A percentile compares a stretch with the other conserved stretches of the same genome.
These are phyloP conservation scores for Cettia cetti DNA, from an alignment of 2,113 vertebrate genomes.

Conservation along the genomic window DNA sequence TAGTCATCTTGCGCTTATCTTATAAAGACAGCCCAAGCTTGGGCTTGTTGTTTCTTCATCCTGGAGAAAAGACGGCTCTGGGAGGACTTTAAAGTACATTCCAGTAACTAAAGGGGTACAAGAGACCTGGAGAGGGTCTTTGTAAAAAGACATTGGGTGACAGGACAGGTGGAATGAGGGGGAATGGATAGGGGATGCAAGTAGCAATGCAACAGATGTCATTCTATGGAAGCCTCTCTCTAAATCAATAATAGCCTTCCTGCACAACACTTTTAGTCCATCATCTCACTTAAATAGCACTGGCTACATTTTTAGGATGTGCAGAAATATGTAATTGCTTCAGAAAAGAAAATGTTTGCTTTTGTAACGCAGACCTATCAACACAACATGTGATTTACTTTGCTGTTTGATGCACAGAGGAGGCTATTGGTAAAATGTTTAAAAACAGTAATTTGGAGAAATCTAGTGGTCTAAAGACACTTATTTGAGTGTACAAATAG, in stretches of 20 bases:
- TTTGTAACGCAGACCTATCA: background rate
- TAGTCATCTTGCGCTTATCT: background rate
- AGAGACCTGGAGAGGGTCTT: background rate
- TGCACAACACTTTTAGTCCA: background rate
- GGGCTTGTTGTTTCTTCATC: background rate
- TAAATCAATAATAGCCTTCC: background rate
- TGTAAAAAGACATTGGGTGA: background rate
- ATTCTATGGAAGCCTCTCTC: background rate
- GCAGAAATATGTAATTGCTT: background rate
- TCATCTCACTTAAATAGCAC: background rate
- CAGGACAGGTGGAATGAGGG: background rate
- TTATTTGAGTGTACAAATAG: background rate
- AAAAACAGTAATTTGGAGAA: background rate
- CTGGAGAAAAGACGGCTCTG: background rate
- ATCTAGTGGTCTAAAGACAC: background rate
- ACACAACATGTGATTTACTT: background rate
- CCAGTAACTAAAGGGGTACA: background rate
- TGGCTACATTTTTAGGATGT: background rate
- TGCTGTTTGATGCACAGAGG: background rate
- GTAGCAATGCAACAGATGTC: background rate
- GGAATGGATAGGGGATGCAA: background rate
- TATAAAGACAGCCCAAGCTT: accelerated
- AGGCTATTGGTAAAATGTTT: background rate
- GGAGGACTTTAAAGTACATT: background rate
- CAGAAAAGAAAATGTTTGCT: background rate